A percentile compares a stretch with the other conserved stretches of the same genome.
Conservation (phyloP, 2,113 vertebrate genomes). For the Choloepus hoffmanni region DNA sequence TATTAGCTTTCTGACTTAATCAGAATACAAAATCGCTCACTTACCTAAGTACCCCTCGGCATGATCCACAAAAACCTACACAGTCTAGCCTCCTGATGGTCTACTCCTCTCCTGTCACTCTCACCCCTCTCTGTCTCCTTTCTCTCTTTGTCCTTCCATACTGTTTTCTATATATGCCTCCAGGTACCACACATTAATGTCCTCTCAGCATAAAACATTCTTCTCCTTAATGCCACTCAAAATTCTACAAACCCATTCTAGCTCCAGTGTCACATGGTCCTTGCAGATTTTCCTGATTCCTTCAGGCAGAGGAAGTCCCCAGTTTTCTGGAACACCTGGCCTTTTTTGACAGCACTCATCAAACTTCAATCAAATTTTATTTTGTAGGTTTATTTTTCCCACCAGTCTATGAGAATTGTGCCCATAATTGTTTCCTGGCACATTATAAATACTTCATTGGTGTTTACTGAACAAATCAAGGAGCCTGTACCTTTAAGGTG, state of each 20-base stretch:
- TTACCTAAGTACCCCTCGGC: too few relatives aligned
- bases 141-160: background rate
- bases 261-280: background rate
- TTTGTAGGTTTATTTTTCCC: background rate
- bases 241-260: background rate
- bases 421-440: background rate
- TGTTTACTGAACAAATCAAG: background rate
- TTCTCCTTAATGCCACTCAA: background rate
- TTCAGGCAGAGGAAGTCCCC: background rate
- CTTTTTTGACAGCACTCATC: background rate
- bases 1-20: background rate
- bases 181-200: background rate
- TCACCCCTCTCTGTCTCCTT: too few relatives aligned
- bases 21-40: background rate
- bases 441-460: background rate
- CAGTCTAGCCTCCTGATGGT: rapidly evolving
- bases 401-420: background rate
- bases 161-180: background rate
- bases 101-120: background rate
- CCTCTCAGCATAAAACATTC: background rate
- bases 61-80: background rate
- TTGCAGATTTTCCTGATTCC: background rate
- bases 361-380: background rate
- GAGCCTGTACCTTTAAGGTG: background rate
- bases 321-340: background rate